Evolutionary conservation across 2,113 vertebrate genomes (phyloP), one percentile per base, ranked within the genome.

Genomic region (Microcebus tavaratra): DNA sequence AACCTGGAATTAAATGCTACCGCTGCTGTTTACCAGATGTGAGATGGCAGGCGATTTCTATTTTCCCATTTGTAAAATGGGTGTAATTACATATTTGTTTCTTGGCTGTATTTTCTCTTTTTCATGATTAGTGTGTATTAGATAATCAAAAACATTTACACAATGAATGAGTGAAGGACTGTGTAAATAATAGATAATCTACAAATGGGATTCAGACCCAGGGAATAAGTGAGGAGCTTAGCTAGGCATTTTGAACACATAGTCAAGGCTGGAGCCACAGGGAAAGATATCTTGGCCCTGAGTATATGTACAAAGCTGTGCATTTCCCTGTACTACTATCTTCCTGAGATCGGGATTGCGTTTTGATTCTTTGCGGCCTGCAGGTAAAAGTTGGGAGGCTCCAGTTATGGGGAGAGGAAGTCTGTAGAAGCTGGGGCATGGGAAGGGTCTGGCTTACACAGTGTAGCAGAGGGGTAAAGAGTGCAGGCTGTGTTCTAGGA

Each of bases 81-180:
- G 57, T 25, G 57, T 14, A 29, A 55, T 29, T 39, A 85, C 31
- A 0, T 73, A 79, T 88, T 70, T 50, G 34, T 85, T 75, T 42
- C 61, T n/a, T 50, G 36, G n/a, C 21, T 57, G 45, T 39, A 39
- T 87, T 57, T 48, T 80, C 53, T 95, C 9, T 93, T 79, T 81
- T 86, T 65, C 48, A 13, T 73, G 36, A 73, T 39, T 65, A 21
- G 3, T 55, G n/a, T 1, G 0, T 65, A 73, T 59, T 68, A 72
- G 31, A 25, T 55, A 57, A 82, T 68, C 5, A 79, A 36, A 86
- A 9, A 34, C 14, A 45, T 34, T 63, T 68, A 13, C 55, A 39
- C 63, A 92, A 10, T 29, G 31, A 85, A 94, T 92, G 78, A 92
- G 70, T 18, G 20, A 89, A 85, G 25, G 45, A 23, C 27, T 81